Base-by-base conservation (phyloP, 1,140 invertebrate species). In the Daktulosphaira vitifoliae region DNA sequence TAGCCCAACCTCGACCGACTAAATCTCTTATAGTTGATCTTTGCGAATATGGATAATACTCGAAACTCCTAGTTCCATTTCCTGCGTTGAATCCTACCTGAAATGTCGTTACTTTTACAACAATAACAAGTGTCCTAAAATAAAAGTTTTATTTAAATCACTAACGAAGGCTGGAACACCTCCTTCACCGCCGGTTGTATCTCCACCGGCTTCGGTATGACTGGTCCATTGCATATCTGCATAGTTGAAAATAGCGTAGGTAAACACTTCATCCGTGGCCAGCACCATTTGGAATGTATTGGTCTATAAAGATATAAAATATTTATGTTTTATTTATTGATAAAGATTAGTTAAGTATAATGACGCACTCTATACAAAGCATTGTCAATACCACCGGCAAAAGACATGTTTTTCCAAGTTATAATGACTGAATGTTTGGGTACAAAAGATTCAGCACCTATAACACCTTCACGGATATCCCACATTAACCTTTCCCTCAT, bases 321-420 rank as follows among this genome's bases (percentile, higher is more conserved):
- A 50, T 54, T 50, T 44, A 25, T 6, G 29, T 33, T 33, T 5
- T 5, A 11, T 11, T 33, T 11, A 33, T 33, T 11, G 29, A 33
- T 33, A 33, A 33, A 33, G 13, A 2, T 48, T 29, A 15, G 16
- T 22, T 22, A 48, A 73, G n/a, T n/a, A n/a, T n/a, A n/a, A n/a
- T n/a, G n/a, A n/a, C 78, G 78, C 77, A 89, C 88, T 76, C 78
- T 83, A 71, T 81, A 85, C 8, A 91, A 77, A 13, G 89, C 84
- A 74, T 88, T 85, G 67, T 85, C 82, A 70, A 90, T 89, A 65
- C 89, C 90, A 44, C 91, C 92, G 70, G 88, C 83, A 74, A 96
- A 95, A 1, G 90, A 90, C 74, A 96, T 84, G 73, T 96, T 96
- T 74, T 92, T 94, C 93, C 93, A 97, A 1, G 93, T 97, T n/a